phyloP scores from a whole-genome alignment of 2,888 invertebrate genomes.

The Erebia palarica region DNA sequence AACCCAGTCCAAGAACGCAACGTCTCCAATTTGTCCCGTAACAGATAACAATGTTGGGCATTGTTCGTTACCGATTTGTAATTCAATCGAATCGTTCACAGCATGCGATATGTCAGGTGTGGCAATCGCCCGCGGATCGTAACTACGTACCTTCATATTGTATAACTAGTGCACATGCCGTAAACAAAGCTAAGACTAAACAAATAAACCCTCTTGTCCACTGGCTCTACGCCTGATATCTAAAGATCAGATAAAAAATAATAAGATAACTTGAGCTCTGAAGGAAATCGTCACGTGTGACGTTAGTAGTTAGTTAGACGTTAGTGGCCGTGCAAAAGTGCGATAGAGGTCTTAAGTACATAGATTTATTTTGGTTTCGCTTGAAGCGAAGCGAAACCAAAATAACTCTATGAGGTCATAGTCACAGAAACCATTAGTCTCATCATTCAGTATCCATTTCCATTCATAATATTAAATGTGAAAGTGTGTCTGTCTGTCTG shows the following conservation, averaged over 20 bases:
- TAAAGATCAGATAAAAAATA: neutral
- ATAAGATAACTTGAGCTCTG: neutral
- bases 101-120: constrained; percentile 66
- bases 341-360: too few species aligned
- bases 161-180: constrained; percentile 33
- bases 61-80: constrained; percentile 65
- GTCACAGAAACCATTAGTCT: too few species aligned
- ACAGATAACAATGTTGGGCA: constrained; percentile 49
- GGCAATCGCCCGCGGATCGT: constrained; percentile 54
- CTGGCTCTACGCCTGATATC: neutral
- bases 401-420: too few species aligned
- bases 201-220: neutral
- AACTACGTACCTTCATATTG: constrained; percentile 47
- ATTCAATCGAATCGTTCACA: constrained; percentile 67
- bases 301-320: too few species aligned
- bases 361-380: too few species aligned
- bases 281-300: neutral
- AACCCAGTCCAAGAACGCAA: constrained; percentile 49
- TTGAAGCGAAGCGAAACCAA: too few species aligned
- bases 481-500: too few species aligned
- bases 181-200: neutral
- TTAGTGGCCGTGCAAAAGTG: too few species aligned
- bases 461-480: too few species aligned
- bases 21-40: constrained; percentile 54
- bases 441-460: too few species aligned